Base-by-base conservation (phyloP, 2,888 invertebrate species). In the Drosophila sordidula region DNA sequence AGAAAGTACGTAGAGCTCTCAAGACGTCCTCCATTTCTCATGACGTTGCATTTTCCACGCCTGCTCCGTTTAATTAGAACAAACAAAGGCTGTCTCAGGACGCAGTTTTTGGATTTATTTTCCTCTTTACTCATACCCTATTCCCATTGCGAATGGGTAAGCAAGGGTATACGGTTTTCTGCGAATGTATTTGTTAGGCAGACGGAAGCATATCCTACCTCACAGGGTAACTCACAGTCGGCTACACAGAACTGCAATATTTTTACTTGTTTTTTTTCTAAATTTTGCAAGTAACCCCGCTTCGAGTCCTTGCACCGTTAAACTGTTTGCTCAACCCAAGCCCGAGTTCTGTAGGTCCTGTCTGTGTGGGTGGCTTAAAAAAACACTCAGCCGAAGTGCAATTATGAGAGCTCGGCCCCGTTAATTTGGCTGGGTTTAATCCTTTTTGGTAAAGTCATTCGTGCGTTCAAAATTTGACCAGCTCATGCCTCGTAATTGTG, bases 361-460 rank as follows among this genome's bases (percentile, higher is more conserved):
- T 42, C 51, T 46, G 65, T 83, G 86, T 87, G 85, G 87, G 87
- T 83, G 87, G 87, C 73, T 87, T 81, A 70, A 77, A 77, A 79
- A 80, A 86, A 80, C 70, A 85, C 50, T 62, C 61, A 63, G 76
- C 49, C 61, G 46, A 14, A 34, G 47, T 62, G 81, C 63, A 76
- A 81, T 76, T 79, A 76, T 70, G 59, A 63, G 66, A 58, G 56
- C 54, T 50, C 64, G 70, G 66, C 66, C 69, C 70, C 70, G 63
- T 72, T 80, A 80, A 80, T 84, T 78, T 81, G 71, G 67, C 74
- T 69, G 65, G 59, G 46, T 62, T 74, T 75, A 85, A 85, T 75
- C 82, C 79, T 83, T 85, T 85, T 75, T 69, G 57, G 76, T 61
- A 75, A 76, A 80, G 78, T 80, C 83, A 80, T 83, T 73, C 57